Percentiles rank a stretch among this genome's conserved stretches.
These are phyloP conservation scores for Hesperophylax magnus DNA, from an alignment of 1,140 invertebrate genomes.

Conservation along the genomic window DNA sequence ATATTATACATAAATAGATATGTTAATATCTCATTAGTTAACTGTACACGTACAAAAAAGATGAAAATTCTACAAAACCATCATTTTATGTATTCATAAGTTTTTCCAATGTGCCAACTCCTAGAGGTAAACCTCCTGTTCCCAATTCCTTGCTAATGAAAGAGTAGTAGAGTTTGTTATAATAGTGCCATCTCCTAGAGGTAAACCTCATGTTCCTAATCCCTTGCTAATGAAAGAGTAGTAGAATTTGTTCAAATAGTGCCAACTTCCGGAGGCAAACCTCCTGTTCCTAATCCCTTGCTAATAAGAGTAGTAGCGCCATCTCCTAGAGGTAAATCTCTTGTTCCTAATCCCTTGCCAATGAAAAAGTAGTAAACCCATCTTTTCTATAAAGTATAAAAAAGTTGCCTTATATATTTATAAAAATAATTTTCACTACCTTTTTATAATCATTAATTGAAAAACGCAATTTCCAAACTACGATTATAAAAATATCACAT, in stretches of 20 bases:
- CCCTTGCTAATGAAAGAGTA: too few relatives aligned
- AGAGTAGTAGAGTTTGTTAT: too few relatives aligned
- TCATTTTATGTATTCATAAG: constrained; percentile 17
- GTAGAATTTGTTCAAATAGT: too few relatives aligned
- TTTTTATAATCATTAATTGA: constrained; percentile 56
- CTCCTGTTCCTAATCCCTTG: neutral
- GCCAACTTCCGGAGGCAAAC: neutral
- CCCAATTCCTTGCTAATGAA: constrained; percentile 7
- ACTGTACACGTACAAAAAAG: constrained; percentile 53
- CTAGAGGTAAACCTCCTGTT: neutral
- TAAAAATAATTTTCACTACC: constrained; percentile 57
- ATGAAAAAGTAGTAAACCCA: constrained; percentile 28
- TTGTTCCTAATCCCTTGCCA: neutral
- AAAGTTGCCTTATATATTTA: constrained; percentile 55
- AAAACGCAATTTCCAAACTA: constrained; percentile 55
- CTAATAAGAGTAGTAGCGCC: too few relatives aligned
- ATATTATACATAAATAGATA: constrained; percentile 51
- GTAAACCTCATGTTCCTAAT: too few relatives aligned
- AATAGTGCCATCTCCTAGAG: too few relatives aligned
- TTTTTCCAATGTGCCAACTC: constrained; percentile 2
- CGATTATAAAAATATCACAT: constrained; percentile 59
- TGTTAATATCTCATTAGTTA: constrained; percentile 51
- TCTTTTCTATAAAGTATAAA: constrained; percentile 50
- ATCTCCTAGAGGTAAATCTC: neutral
- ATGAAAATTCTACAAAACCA: constrained; percentile 42